Evolutionary conservation across 2,888 invertebrate species (phyloP), one percentile per base, ranked within the genome.

Genomic region (Caenorhabditis plicata): DNA sequence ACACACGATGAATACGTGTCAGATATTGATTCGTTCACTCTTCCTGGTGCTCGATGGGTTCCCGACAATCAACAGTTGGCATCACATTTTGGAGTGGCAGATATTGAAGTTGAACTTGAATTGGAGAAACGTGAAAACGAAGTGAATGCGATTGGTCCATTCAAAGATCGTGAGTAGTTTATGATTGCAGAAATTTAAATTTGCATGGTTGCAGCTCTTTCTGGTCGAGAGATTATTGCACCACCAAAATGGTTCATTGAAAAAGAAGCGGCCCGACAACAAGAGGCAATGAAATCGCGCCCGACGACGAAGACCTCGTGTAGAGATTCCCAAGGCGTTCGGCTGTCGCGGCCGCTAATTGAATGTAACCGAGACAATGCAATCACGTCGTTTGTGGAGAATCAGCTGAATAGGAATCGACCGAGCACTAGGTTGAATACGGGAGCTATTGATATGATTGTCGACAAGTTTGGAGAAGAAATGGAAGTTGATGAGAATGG

Each of bases 201-300:
- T 32, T 33, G 11, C 27, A 36, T 46, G 9, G 27, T 43, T 42
- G 56, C 45, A 15, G 46, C 55, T 3, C 55, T 61, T 1, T 51
- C 61, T 8, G 61, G 61, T 15, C 42, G 55, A 23, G 44, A 55
- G 40, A 48, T 61, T 26, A 51, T 61, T 29, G 47, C 61, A 3
- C 61, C 61, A n/a, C 61, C 61, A 4, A 46, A 41, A n/a, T 61
- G 61, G 61, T 61, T 42, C 47, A 31, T 55, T 13, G 61, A 61
- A 32, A 29, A 55, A 33, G 61, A 61, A 32, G 52, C 52, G n/a
- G 43, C 43, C 3, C 45, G 41, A 36, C 57, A 58, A 20, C 31
- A 52, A 3, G 39, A 46, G n/a, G 58, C 52, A 17, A 43, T 47
- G 13, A 13, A 27, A 25, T 15, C 11, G 26, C 41, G 23, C n/a